Evolutionary conservation across 2,797 vertebrate species (phyloP).

Genomic region (Tenualosa thibaudeaui): DNA sequence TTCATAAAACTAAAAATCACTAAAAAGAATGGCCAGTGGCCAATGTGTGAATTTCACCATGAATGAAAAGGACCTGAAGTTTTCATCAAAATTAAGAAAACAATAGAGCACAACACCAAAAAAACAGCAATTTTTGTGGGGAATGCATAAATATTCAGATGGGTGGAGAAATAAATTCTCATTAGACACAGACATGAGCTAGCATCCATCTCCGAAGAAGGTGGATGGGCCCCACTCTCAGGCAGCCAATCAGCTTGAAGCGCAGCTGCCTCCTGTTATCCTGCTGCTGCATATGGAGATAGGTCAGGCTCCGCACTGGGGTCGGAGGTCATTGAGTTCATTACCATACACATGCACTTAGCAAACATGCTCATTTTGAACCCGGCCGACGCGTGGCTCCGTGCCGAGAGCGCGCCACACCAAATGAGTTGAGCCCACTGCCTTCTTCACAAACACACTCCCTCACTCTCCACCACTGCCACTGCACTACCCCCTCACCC

Average conservation of each 20-base stretch:
- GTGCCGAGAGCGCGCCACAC: not conserved
- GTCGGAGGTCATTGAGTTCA: slow-evolving; percentile 39
- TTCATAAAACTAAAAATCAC: not conserved
- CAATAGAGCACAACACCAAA: not conserved
- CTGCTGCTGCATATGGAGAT: slow-evolving; percentile 23
- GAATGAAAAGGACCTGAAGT: not conserved
- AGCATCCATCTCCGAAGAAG: slow-evolving; percentile 9
- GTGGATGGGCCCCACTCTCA: not conserved
- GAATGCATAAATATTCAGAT: slow-evolving; percentile 5
- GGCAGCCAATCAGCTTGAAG: not conserved
- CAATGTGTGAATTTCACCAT: not conserved
- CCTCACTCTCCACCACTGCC: not conserved
- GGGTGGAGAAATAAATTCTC: slow-evolving; percentile 24
- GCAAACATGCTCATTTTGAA: slow-evolving; percentile 38
- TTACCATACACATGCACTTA: slow-evolving; percentile 29
- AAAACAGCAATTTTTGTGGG: not conserved
- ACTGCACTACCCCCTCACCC: slow-evolving; percentile 40
- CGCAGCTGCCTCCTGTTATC: slow-evolving; percentile 18
- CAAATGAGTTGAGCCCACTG: slow-evolving; percentile 39
- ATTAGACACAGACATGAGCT: slow-evolving; percentile 18
- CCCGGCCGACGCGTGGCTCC: not conserved
- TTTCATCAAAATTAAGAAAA: not conserved
- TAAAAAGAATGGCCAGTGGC: not conserved
- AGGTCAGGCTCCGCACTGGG: slow-evolving; percentile 17
- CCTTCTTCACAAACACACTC: not conserved